Evolutionary conservation across 1,140 invertebrate genomes (phyloP).

Genomic region (Tribolium madens): DNA sequence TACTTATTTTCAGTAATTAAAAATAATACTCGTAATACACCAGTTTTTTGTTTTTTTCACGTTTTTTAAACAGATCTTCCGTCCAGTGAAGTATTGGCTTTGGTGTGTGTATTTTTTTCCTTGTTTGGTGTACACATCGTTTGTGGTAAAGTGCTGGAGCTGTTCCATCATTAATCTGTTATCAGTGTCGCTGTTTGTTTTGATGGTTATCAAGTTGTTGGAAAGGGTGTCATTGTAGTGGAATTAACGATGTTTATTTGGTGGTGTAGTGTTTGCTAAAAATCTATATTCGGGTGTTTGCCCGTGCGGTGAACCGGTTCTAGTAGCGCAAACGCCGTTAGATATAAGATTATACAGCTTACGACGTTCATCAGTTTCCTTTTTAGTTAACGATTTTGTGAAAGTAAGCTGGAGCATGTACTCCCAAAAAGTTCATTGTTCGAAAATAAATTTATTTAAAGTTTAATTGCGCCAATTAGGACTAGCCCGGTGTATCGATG

Average conservation of each 20-base stretch:
- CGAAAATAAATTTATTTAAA: constrained; percentile 36
- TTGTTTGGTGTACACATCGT: not conserved
- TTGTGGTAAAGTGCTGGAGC: not conserved
- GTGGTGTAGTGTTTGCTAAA: constrained; percentile 12
- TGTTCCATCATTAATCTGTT: not conserved
- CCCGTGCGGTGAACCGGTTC: constrained; percentile 7
- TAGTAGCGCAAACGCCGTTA: constrained; percentile 10
- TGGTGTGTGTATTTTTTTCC: not conserved
- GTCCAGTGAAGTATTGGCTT: too few relatives aligned
- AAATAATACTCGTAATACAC: too few relatives aligned
- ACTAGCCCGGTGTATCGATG: not conserved
- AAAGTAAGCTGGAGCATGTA: constrained; percentile 23
- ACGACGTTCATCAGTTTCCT: constrained; percentile 36
- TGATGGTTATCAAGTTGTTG: constrained; percentile 19
- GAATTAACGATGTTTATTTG: constrained; percentile 18
- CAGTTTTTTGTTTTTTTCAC: too few relatives aligned
- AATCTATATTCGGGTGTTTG: constrained; percentile 17
- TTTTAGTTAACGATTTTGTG: constrained; percentile 32
- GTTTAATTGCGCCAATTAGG: constrained; percentile 34
- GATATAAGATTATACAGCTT: constrained; percentile 28
- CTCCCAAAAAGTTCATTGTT: constrained; percentile 27
- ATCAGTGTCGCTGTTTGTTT: not conserved
- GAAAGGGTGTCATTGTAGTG: constrained; percentile 3
- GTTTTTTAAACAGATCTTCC: too few relatives aligned
- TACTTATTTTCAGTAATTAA: too few relatives aligned